These are phyloP conservation scores for Typhlichthys eigenmanni DNA, from an alignment of 2,797 vertebrate species.

Conservation along the genomic window DNA sequence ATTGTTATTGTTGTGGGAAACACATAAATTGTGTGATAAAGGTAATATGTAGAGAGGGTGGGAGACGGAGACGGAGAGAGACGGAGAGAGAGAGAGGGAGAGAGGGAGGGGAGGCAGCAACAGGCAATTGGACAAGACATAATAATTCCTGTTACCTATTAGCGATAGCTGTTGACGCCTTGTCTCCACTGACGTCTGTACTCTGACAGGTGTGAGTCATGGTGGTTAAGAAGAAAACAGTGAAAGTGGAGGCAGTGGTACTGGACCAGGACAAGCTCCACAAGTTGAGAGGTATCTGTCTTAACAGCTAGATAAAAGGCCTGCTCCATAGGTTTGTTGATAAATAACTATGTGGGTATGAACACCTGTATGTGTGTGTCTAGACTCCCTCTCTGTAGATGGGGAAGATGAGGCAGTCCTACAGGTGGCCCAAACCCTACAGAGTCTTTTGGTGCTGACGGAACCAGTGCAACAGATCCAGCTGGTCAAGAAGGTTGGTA, in stretches of 20 bases:
- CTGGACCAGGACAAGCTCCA: conserved; percentile 79
- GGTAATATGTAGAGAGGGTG: no score
- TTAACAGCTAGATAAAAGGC: background rate
- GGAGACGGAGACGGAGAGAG: no score
- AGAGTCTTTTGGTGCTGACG: conserved; percentile 77
- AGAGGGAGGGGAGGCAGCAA: no score
- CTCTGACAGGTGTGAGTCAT: conserved; percentile 67
- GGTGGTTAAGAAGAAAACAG: conserved; percentile 91
- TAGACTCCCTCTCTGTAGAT: conserved; percentile 74
- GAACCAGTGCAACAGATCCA: conserved; percentile 91
- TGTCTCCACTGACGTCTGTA: background rate
- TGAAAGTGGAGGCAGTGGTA: conserved; percentile 80
- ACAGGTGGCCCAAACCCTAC: conserved; percentile 81
- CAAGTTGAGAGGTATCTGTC: conserved; percentile 77
- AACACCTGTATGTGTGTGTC: conserved; percentile 3
- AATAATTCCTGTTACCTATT: background rate
- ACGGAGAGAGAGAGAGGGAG: no score
- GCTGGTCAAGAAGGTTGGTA: conserved; percentile 85
- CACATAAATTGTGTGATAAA: no score
- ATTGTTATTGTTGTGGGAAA: no score
- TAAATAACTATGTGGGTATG: background rate
- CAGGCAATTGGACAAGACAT: no score
- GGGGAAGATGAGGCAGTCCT: conserved; percentile 70
- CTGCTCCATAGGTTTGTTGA: background rate
- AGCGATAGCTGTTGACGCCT: background rate